These are phyloP conservation scores for Orthosia incerta DNA, from an alignment of 2,888 invertebrate species.

Conservation along the genomic window DNA sequence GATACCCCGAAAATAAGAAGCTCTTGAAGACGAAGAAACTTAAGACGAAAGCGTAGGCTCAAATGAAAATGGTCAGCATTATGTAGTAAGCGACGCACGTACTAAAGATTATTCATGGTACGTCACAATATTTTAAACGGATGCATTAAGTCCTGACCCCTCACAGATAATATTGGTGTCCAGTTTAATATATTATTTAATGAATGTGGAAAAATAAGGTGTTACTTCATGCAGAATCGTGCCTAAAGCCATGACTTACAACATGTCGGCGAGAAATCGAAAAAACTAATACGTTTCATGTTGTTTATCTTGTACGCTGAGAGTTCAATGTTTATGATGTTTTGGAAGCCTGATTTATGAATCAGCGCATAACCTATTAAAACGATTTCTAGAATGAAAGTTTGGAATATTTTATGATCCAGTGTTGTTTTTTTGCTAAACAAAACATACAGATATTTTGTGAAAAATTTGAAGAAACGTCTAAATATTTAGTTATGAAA, in stretches of 20 bases:
- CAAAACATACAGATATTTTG: neutral
- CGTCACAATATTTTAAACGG: conserved; percentile 88
- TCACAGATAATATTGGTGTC: conserved; percentile 83
- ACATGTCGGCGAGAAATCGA: conserved; percentile 61
- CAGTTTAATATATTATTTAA: conserved; percentile 83
- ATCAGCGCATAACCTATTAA: conserved; percentile 42
- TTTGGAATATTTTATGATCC: conserved; percentile 18
- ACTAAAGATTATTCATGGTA: conserved; percentile 82
- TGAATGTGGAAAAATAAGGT: conserved; percentile 77
- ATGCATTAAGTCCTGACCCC: conserved; percentile 83
- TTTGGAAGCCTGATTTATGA: conserved; percentile 55
- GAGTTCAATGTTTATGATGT: conserved; percentile 57
- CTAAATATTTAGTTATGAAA: conserved; percentile 1
- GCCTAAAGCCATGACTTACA: conserved; percentile 61
- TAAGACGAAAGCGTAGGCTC: conserved; percentile 50
- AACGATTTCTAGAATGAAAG: conserved; percentile 37
- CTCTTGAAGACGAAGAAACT: conserved; percentile 23
- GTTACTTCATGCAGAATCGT: conserved; percentile 63
- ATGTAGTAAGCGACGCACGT: conserved; percentile 73
- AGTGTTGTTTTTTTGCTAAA: conserved; percentile 1
- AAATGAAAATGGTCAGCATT: conserved; percentile 60
- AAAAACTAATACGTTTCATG: conserved; percentile 67
- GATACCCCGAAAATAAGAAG: conserved; percentile 65
- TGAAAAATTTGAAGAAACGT: neutral
- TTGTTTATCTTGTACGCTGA: conserved; percentile 61